A percentile compares a stretch with the other conserved stretches of the same genome.
These are phyloP conservation scores for Pituophis catenifer DNA, from an alignment of 2,113 vertebrate genomes.

Conservation along the genomic window DNA sequence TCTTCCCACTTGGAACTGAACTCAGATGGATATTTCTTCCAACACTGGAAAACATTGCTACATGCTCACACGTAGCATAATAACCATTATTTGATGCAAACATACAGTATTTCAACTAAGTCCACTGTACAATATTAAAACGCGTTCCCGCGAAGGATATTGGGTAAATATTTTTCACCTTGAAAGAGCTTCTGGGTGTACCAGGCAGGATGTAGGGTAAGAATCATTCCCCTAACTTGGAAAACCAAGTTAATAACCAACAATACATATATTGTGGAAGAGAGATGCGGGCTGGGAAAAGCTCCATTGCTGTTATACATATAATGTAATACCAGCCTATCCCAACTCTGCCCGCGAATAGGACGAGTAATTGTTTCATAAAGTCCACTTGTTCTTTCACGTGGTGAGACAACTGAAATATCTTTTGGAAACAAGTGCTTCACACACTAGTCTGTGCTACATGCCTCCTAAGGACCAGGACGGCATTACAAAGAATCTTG, in stretches of 20 bases:
- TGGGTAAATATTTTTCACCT: background rate
- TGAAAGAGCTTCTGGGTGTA: background rate
- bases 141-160: background rate
- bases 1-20: too few species aligned
- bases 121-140: background rate
- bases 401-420: background rate
- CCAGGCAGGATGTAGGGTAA: background rate
- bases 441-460: background rate
- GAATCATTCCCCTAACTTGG: background rate
- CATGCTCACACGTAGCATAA: background rate
- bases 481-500: background rate
- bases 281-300: background rate
- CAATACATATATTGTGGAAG: background rate
- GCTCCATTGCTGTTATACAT: background rate
- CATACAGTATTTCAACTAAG: background rate
- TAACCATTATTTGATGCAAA: background rate
- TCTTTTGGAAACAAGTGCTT: background rate
- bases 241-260: background rate
- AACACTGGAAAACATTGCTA: background rate
- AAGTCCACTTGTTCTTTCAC: background rate
- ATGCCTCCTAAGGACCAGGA: background rate
- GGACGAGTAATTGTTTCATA: background rate
- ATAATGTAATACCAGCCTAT: background rate
- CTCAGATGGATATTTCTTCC: too few species aligned
- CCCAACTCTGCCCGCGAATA: background rate